These are phyloP conservation scores for Scleropages formosus DNA, from an alignment of 2,797 vertebrate species.

Conservation along the genomic window DNA sequence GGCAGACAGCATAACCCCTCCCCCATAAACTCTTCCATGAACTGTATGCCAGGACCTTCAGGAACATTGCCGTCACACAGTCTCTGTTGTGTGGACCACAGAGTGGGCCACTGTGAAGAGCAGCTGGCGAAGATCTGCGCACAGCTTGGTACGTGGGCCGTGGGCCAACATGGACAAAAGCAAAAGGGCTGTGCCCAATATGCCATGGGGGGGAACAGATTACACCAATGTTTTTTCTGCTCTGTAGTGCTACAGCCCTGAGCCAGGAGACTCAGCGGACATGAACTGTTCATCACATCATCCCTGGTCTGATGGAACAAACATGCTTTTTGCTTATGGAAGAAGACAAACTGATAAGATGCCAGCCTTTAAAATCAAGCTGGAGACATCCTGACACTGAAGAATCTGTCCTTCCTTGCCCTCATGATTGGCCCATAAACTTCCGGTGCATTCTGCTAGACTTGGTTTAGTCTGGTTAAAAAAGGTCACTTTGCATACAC, in stretches of 20 bases:
- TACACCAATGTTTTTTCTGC: conserved; percentile 41
- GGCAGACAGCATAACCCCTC: neutral
- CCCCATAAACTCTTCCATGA: neutral
- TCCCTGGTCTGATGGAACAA: too few relatives aligned
- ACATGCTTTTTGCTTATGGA: too few relatives aligned
- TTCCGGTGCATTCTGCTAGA: too few relatives aligned
- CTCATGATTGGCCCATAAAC: too few relatives aligned
- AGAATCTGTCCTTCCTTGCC: too few relatives aligned
- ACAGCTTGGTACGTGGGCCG: neutral
- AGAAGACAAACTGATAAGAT: too few relatives aligned
- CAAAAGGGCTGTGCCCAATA: conserved; percentile 31
- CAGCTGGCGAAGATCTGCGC: conserved; percentile 20
- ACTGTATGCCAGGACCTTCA: neutral
- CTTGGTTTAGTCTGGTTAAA: too few relatives aligned
- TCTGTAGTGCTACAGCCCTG: neutral
- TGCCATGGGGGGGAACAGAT: conserved; percentile 37
- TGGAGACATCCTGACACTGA: too few relatives aligned
- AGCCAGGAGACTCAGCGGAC: too few relatives aligned
- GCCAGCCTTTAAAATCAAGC: too few relatives aligned
- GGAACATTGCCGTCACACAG: conserved; percentile 29
- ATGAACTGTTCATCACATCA: too few relatives aligned
- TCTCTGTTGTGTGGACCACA: conserved; percentile 35
- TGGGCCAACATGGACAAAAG: conserved; percentile 32
- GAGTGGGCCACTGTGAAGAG: conserved; percentile 17
- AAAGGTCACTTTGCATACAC: too few relatives aligned